Percentiles rank a stretch among this genome's conserved stretches.
These are phyloP conservation scores for Ruditapes philippinarum DNA, from an alignment of 1,140 invertebrate genomes.

Conservation along the genomic window DNA sequence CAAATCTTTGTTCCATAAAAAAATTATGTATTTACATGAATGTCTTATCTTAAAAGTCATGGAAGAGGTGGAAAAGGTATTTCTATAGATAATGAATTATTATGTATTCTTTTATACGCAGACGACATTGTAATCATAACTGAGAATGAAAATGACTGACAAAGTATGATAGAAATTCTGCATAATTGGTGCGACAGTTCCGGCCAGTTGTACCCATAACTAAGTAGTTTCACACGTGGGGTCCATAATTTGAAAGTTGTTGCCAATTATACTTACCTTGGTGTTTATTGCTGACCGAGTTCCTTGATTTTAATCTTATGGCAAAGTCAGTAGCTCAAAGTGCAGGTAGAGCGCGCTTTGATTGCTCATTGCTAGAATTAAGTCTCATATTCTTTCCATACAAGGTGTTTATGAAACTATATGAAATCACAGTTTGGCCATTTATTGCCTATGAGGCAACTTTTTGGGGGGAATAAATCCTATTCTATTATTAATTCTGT, in stretches of 20 bases:
- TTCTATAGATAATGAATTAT: no score
- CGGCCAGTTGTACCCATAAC: no score
- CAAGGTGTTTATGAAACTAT: slow-evolving; percentile 14
- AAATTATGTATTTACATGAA: no score
- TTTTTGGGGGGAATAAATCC: slow-evolving; percentile 10
- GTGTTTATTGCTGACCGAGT: neutral
- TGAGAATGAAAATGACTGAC: no score
- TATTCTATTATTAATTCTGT: neutral
- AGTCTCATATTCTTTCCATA: neutral
- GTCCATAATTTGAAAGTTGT: neutral
- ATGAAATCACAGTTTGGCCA: neutral
- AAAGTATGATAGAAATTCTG: no score
- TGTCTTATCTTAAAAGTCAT: no score
- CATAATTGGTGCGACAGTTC: no score
- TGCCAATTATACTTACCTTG: no score
- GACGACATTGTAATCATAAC: no score
- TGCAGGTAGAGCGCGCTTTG: slow-evolving; percentile 26
- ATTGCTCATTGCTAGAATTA: slow-evolving; percentile 31
- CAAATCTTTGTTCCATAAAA: no score
- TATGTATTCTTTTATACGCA: no score
- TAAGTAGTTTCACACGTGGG: slow-evolving; percentile 33
- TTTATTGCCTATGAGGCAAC: slow-evolving; percentile 9
- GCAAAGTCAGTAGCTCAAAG: neutral
- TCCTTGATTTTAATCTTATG: slow-evolving; percentile 2
- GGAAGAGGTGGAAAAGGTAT: no score